These are phyloP conservation scores for Pangasianodon gigas DNA, from an alignment of 2,113 vertebrate species.

Conservation along the genomic window DNA sequence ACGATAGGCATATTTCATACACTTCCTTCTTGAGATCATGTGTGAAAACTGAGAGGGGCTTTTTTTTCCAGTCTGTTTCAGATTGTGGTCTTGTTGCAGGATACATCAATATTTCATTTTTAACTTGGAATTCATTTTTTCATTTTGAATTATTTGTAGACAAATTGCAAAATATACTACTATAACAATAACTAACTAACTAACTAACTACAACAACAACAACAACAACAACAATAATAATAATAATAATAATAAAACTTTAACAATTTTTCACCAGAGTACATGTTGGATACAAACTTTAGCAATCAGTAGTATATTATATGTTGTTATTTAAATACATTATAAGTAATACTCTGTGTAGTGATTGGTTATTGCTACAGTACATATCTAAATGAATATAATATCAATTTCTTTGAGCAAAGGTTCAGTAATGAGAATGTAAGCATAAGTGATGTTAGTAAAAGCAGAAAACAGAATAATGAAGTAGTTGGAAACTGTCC, in stretches of 20 bases:
- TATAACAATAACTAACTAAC: background rate
- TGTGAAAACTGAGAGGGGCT: background rate
- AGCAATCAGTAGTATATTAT: background rate
- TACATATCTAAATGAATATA: background rate
- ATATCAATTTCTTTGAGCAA: background rate
- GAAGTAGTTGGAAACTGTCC: slow-evolving; percentile 21
- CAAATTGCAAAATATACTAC: background rate
- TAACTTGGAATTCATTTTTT: background rate
- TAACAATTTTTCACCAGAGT: background rate
- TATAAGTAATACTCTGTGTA: background rate
- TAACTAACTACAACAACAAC: fast-evolving
- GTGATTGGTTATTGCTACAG: background rate
- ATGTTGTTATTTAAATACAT: background rate
- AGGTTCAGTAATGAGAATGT: background rate
- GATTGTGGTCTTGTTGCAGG: background rate
- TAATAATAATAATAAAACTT: background rate
- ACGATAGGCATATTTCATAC: background rate
- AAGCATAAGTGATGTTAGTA: background rate
- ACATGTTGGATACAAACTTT: background rate
- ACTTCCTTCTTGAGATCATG: background rate
- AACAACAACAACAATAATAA: background rate
- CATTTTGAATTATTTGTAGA: background rate
- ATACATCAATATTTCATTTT: background rate
- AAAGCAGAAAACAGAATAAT: background rate
- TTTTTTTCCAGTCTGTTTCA: background rate